Percentiles rank a stretch among this genome's conserved stretches.
Evolutionary conservation across 1,140 invertebrate genomes (phyloP).

Genomic region (Solen grandis): DNA sequence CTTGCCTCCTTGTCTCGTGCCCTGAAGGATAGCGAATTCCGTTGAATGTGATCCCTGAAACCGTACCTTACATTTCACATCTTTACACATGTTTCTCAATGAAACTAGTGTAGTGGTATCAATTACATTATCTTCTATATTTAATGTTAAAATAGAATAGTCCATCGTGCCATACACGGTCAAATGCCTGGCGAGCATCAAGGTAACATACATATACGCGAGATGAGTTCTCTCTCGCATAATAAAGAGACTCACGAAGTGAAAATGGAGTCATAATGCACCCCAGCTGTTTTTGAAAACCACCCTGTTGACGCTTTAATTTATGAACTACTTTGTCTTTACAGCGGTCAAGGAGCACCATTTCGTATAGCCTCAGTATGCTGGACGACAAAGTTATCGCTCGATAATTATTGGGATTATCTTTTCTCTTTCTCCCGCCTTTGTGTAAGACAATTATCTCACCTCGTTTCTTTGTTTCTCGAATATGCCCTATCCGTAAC

Average conservation of each 20-base stretch:
- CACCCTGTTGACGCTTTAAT: slow-evolving; percentile 16
- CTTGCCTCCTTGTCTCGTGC: slow-evolving; percentile 25
- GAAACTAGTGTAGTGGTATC: neutral
- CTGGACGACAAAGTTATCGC: slow-evolving; percentile 13
- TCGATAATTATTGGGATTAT: slow-evolving; percentile 6
- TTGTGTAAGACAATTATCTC: neutral
- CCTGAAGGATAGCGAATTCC: neutral
- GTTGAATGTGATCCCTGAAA: neutral
- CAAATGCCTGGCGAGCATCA: slow-evolving; percentile 11
- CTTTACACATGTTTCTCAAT: neutral
- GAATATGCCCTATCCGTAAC: neutral
- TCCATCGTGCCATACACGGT: slow-evolving; percentile 25
- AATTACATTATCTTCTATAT: too few species aligned
- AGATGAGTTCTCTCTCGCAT: neutral
- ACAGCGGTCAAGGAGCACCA: too few species aligned
- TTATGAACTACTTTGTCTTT: neutral
- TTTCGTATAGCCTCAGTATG: neutral
- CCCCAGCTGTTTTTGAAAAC: slow-evolving; percentile 15
- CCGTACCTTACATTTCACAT: neutral
- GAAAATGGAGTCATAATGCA: slow-evolving; percentile 29
- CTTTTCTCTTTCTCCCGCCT: slow-evolving; percentile 13
- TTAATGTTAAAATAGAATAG: too few species aligned
- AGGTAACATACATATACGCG: slow-evolving; percentile 10
- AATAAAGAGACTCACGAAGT: slow-evolving; percentile 1
- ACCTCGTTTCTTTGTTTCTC: neutral